Conservation (phyloP, 1,140 invertebrate species). For the Cydia strobilella region DNA sequence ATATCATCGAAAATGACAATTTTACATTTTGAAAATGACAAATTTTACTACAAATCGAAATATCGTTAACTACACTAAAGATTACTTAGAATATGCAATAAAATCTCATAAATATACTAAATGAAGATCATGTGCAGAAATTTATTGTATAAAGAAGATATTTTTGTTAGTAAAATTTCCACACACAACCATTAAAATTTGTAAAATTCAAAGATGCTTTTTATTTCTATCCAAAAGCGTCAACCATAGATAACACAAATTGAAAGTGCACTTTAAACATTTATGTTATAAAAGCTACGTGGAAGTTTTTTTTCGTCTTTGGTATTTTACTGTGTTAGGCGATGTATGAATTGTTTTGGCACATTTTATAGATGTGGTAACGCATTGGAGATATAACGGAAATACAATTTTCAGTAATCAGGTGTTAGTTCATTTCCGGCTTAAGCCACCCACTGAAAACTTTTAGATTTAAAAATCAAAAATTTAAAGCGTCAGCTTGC, state of each 20-base stretch:
- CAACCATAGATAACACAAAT: conserved; percentile 52
- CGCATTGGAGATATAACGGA: not conserved
- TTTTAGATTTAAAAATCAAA: not conserved
- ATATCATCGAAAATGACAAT: conserved; percentile 60
- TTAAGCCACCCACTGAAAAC: not conserved
- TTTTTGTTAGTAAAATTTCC: conserved; percentile 40
- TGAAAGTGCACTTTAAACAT: conserved; percentile 59
- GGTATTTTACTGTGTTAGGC: conserved; percentile 19
- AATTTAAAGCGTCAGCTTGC: not conserved
- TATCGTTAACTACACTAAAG: conserved; percentile 67
- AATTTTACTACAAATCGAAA: conserved; percentile 76
- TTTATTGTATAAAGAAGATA: conserved; percentile 37
- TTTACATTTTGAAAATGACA: conserved; percentile 70
- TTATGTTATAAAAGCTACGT: conserved; percentile 35
- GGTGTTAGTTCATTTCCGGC: not conserved
- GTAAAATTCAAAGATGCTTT: conserved; percentile 63
- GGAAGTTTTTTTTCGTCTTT: conserved; percentile 28
- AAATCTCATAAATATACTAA: conserved; percentile 54
- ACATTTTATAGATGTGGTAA: conserved; percentile 33
- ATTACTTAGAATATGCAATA: conserved; percentile 70
- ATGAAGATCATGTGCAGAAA: conserved; percentile 51
- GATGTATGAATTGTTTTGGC: conserved; percentile 40
- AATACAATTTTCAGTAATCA: not conserved
- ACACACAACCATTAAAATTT: conserved; percentile 51
- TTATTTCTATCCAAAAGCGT: conserved; percentile 57